Percentiles rank a stretch among this genome's conserved stretches.
phyloP scores from a whole-genome alignment of 1,140 invertebrate species.

The Brachystomella parvula region DNA sequence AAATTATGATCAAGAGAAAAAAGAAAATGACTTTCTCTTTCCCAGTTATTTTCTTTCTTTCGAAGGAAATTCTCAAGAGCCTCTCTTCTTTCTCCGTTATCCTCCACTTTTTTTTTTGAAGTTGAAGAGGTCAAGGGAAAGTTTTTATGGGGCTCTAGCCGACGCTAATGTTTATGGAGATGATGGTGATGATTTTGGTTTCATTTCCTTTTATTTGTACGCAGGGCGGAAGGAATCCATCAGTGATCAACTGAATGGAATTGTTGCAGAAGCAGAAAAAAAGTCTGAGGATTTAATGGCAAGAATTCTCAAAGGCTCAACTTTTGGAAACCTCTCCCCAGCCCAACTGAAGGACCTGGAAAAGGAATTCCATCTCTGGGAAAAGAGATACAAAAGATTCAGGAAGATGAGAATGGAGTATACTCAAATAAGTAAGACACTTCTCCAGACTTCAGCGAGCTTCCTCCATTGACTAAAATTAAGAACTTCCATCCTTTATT shows the following conservation, averaged over 20 bases:
- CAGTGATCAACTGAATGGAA: slow-evolving; percentile 38
- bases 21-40: background rate
- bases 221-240: slow-evolving; percentile 32
- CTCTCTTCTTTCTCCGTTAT: too few species aligned
- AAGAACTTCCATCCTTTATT: background rate
- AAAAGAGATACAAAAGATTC: slow-evolving; percentile 46
- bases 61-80: background rate
- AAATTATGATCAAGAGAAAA: too few species aligned
- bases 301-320: slow-evolving; percentile 40
- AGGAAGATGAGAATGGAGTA: slow-evolving; percentile 49
- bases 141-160: too few species aligned
- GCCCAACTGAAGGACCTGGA: slow-evolving; percentile 45
- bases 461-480: background rate
- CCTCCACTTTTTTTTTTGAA: too few species aligned
- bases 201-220: slow-evolving; percentile 15
- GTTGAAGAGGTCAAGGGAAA: background rate
- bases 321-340: slow-evolving; percentile 39
- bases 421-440: slow-evolving; percentile 47
- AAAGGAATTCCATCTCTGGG: slow-evolving; percentile 47
- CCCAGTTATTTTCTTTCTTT: background rate
- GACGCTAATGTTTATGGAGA: background rate
- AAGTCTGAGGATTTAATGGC: slow-evolving; percentile 41
- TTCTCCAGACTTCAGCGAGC: background rate
- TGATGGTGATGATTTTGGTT: background rate
- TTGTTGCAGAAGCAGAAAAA: slow-evolving; percentile 46